Conservation (phyloP, 2,113 vertebrate species). For the Cyphomyrus discorhynchus region DNA sequence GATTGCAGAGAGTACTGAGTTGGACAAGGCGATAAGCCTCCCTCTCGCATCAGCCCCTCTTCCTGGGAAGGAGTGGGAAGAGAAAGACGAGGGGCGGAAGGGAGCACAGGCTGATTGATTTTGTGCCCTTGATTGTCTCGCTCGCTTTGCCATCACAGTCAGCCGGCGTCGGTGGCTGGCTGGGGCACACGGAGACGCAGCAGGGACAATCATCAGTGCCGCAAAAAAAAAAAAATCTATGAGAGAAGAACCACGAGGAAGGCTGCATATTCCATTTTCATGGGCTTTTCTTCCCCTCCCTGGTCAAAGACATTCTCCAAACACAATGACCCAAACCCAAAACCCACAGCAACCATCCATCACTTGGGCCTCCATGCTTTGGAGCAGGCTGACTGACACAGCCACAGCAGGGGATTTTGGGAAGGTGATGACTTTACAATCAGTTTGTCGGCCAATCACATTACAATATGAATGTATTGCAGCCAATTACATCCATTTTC, state of each 20-base stretch:
- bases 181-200: neutral
- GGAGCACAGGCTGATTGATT: neutral
- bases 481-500: neutral
- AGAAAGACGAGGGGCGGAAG: neutral
- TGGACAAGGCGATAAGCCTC: neutral
- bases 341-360: neutral
- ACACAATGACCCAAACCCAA: neutral
- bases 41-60: neutral
- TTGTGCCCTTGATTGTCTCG: constrained; percentile 3
- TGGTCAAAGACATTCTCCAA: neutral
- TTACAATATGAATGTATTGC: neutral
- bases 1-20: neutral
- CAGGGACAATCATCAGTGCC: neutral
- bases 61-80: neutral
- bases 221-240: neutral
- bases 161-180: neutral
- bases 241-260: neutral
- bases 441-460: neutral
- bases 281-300: neutral
- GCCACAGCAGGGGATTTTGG: neutral
- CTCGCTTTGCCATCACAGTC: neutral
- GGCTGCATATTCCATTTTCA: neutral
- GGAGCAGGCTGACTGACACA: neutral
- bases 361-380: neutral
- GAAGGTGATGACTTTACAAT: neutral